Evolutionary conservation across 2,113 vertebrate genomes (phyloP).

Genomic region (Phyllostomus discolor): DNA sequence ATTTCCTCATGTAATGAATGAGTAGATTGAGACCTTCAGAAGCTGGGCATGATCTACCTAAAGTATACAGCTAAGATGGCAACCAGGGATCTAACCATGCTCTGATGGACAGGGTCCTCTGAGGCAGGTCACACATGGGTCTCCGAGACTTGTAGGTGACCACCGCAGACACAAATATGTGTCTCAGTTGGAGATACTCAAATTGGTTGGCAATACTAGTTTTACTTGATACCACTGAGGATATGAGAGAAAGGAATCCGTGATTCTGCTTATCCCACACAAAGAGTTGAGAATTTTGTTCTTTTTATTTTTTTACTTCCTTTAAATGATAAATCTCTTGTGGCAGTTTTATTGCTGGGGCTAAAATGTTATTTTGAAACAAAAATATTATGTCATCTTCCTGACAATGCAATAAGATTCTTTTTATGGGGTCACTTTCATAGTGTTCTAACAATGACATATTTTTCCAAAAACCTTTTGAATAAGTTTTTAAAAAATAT

Average conservation of each 20-base stretch:
- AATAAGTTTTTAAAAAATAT: neutral
- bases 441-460: slow-evolving; percentile 9
- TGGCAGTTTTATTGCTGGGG: slow-evolving; percentile 46
- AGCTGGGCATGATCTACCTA: neutral
- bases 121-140: neutral
- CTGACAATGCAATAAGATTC: slow-evolving; percentile 22
- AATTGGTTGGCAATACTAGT: neutral
- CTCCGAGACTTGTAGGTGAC: neutral
- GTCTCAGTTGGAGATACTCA: neutral
- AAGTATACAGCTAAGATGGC: neutral
- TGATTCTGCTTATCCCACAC: neutral
- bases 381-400: slow-evolving; percentile 57
- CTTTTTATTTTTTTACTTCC: neutral
- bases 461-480: slow-evolving; percentile 17
- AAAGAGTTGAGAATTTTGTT: neutral
- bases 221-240: neutral
- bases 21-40: neutral
- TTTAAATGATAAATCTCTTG: slow-evolving; percentile 17
- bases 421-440: slow-evolving; percentile 8
- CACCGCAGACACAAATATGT: neutral
- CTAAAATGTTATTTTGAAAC: slow-evolving; percentile 54
- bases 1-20: neutral
- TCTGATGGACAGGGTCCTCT: neutral
- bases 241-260: neutral
- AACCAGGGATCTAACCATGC: neutral